Base-by-base conservation (phyloP, 2,888 invertebrate species). In the Diachrysia chrysitis region DNA sequence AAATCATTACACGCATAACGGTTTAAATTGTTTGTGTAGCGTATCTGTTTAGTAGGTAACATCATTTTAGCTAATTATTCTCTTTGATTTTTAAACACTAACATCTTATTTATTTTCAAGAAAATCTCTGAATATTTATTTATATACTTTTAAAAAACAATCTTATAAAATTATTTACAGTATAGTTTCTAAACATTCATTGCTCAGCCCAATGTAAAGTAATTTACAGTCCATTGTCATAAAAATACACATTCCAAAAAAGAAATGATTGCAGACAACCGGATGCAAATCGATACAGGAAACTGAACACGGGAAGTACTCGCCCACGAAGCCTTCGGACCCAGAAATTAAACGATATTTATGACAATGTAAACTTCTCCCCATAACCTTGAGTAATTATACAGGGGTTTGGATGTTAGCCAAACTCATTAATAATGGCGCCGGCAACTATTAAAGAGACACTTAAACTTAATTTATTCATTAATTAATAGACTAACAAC, bases 351-450 rank as follows among this genome's bases (percentile, higher is more conserved):
- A 66, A 70, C 66, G 54, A 74, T 76, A 78, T 84, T 84, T 78
- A 84, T 64, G 65, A 71, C 71, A 54, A 60, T 63, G 63, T 76
- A 72, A 82, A 83, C 73, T 78, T 70, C 14, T 67, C 65, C 63
- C 74, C 69, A 83, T 81, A 75, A 70, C 70, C 73, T 79, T 82
- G 71, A 80, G 76, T 83, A 82, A 85, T 82, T 80, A 81, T 80
- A 81, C 67, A 69, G 66, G 58, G 67, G 62, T 66, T 79, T 85
- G 85, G 84, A 82, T 72, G 70, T 68, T 71, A 71, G 82, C 87
- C 87, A 87, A 82, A 78, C 76, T 73, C 83, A 81, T 84, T 84
- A 82, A 83, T 83, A 81, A 80, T 76, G 72, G 66, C 67, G 62
- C 79, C 76, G 56, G 58, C 68, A 79, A 85, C 82, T 83, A 84